Conservation (phyloP, 2,113 vertebrate genomes). For the Notechis scutatus region DNA sequence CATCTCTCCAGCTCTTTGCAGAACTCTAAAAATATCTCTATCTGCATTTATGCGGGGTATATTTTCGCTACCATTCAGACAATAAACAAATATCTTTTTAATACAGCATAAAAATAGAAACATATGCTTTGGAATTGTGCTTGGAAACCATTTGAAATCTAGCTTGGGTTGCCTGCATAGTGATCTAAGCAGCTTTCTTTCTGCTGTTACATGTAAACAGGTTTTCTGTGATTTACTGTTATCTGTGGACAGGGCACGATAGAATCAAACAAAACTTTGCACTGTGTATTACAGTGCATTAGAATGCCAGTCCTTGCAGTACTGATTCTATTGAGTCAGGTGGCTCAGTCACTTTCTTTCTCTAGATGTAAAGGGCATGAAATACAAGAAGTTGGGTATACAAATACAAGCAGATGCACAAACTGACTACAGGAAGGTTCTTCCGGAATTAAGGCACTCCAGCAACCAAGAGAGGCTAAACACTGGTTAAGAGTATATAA, state of each 20-base stretch:
- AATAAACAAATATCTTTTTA: constrained; percentile 25
- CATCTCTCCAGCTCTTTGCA: background rate
- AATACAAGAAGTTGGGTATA: background rate
- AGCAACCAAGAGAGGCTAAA: background rate
- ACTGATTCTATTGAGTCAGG: constrained; percentile 3
- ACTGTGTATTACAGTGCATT: constrained; percentile 12
- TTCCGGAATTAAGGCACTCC: background rate
- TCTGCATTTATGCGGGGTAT: background rate
- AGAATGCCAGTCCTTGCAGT: constrained; percentile 15
- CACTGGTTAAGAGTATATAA: accelerated
- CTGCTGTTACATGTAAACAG: constrained; percentile 36
- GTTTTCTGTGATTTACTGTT: constrained; percentile 39
- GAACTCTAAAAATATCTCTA: background rate
- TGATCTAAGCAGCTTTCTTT: constrained; percentile 33
- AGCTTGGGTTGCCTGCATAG: background rate
- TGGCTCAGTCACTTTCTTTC: background rate
- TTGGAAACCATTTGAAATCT: background rate
- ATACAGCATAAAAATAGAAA: background rate
- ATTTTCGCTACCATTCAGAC: constrained; percentile 27
- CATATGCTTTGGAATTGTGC: background rate
- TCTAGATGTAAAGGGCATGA: background rate
- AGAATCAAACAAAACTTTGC: constrained; percentile 40
- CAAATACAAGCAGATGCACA: constrained; percentile 19
- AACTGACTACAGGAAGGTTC: background rate
- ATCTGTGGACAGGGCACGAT: constrained; percentile 35